These are phyloP conservation scores for Lagothrix lagotricha DNA, from an alignment of 2,797 vertebrate species.

Conservation along the genomic window DNA sequence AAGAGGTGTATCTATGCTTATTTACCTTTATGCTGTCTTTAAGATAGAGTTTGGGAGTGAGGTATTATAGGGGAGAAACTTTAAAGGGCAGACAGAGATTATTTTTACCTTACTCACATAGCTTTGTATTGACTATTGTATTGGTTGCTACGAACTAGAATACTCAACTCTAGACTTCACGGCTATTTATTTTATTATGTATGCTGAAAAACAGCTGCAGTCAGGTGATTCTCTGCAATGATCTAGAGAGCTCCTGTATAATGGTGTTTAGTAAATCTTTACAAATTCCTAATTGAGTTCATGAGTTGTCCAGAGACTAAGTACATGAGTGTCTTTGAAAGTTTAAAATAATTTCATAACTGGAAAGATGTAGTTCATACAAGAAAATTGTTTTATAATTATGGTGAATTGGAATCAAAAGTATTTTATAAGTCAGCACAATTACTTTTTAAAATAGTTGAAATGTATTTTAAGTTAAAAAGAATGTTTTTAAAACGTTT, in stretches of 20 bases:
- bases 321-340: background rate
- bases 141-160: background rate
- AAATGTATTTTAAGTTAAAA: background rate
- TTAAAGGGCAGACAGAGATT: background rate
- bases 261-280: background rate
- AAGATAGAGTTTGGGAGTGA: background rate
- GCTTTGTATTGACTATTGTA: background rate
- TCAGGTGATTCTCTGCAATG: background rate
- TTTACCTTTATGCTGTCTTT: background rate
- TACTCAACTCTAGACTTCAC: background rate
- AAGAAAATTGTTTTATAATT: conserved; percentile 49
- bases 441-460: background rate
- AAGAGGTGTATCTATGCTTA: background rate
- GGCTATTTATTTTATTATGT: background rate
- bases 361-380: background rate
- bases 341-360: conserved; percentile 38
- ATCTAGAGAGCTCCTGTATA: background rate
- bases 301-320: background rate
- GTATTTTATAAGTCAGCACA: conserved; percentile 43
- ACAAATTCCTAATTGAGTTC: conserved; percentile 5
- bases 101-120: background rate
- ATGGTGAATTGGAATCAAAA: conserved; percentile 9
- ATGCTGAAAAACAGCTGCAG: background rate
- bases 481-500: background rate
- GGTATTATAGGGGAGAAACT: background rate